A percentile compares a stretch with the other conserved stretches of the same genome.
Evolutionary conservation across 2,888 invertebrate species (phyloP).

Genomic region (Nematopogon swammerdamellus): DNA sequence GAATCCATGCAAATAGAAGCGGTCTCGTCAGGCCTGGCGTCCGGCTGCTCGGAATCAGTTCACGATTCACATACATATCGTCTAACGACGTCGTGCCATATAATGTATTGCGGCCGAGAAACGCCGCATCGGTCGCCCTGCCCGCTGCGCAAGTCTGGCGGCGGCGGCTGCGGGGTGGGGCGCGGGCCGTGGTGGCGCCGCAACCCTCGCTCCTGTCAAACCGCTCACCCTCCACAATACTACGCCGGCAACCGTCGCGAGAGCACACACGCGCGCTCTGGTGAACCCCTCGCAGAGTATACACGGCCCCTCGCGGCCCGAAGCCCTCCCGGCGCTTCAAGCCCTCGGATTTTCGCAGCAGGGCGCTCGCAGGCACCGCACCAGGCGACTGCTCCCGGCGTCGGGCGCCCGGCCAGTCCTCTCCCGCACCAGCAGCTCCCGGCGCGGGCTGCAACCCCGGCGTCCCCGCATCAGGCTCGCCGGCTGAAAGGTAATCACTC

Average conservation of each 20-base stretch:
- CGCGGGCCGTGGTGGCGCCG: conserved; percentile 26
- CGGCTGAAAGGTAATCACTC: conserved; percentile 50
- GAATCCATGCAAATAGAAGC: too few species aligned
- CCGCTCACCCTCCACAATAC: conserved; percentile 17
- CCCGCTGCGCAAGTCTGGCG: conserved; percentile 27
- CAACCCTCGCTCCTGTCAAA: conserved; percentile 24
- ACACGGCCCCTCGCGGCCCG: conserved; percentile 36
- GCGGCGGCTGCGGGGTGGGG: conserved; percentile 28
- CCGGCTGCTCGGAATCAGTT: too few species aligned
- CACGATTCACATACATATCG: too few species aligned
- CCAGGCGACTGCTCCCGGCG: not conserved
- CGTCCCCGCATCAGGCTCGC: conserved; percentile 41
- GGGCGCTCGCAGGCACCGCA: too few species aligned
- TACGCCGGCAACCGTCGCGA: conserved; percentile 47
- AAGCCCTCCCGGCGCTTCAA: conserved; percentile 20
- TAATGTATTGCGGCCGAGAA: conserved; percentile 3
- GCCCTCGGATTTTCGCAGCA: not conserved
- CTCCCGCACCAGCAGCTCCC: not conserved
- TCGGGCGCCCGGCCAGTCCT: not conserved
- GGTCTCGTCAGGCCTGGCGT: too few species aligned
- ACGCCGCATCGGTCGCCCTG: conserved; percentile 1
- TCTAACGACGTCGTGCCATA: not conserved
- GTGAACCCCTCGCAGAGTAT: conserved; percentile 42
- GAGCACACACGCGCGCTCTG: conserved; percentile 32
- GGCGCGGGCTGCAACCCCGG: conserved; percentile 31